Conservation (phyloP, 2,113 vertebrate species). For the Ictidomys tridecemlineatus region DNA sequence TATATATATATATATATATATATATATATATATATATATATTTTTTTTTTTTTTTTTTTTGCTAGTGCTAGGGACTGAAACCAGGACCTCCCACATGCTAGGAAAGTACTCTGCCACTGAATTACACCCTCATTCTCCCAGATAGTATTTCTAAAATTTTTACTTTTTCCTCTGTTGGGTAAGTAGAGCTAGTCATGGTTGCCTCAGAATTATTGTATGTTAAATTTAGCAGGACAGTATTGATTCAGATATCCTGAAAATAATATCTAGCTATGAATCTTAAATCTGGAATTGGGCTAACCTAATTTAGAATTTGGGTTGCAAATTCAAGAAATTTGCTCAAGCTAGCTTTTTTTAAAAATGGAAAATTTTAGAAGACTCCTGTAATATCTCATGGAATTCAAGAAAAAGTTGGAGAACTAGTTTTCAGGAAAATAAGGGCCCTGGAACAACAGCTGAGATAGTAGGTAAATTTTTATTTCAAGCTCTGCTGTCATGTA, state of each 20-base stretch:
- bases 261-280: background rate
- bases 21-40: too few relatives aligned
- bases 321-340: slow-evolving; percentile 17
- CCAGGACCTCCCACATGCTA: too few relatives aligned
- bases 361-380: background rate
- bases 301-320: background rate
- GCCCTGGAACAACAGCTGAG: background rate
- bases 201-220: background rate
- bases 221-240: background rate
- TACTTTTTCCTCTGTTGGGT: background rate
- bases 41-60: too few relatives aligned
- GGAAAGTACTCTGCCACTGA: too few relatives aligned
- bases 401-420: background rate
- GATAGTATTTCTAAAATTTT: background rate
- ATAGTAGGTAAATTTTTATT: background rate
- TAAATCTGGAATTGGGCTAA: background rate
- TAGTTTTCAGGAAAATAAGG: background rate
- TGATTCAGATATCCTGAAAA: background rate
- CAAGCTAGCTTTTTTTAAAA: background rate
- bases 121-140: too few relatives aligned
- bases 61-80: too few relatives aligned
- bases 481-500: background rate
- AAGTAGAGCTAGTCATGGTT: background rate
- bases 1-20: too few relatives aligned
- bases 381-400: background rate